Percentiles rank a stretch among this genome's conserved stretches.
Evolutionary conservation across 2,888 invertebrate genomes (phyloP).

Genomic region (Chrysolina oricalcia): DNA sequence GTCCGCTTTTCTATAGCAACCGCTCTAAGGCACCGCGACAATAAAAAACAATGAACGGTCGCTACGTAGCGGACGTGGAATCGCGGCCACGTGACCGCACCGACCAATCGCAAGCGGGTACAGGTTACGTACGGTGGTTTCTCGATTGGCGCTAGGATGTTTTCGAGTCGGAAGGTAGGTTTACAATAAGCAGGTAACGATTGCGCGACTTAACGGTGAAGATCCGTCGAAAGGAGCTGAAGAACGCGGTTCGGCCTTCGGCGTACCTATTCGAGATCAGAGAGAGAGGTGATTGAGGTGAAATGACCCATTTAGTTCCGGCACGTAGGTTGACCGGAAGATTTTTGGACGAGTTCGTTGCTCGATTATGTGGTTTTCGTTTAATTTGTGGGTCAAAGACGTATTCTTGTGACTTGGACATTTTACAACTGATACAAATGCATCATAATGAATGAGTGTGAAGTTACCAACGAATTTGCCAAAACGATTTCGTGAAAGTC

Average conservation of each 20-base stretch:
- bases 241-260: constrained; percentile 37
- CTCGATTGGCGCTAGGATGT: constrained; percentile 40
- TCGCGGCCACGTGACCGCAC: constrained; percentile 58
- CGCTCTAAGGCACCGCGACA: constrained; percentile 55
- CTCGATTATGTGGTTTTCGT: constrained; percentile 20
- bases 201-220: constrained; percentile 30
- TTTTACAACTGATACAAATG: background rate
- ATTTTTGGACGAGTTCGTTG: constrained; percentile 30
- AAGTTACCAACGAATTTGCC: no score
- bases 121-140: constrained; percentile 51
- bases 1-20: constrained; percentile 58
- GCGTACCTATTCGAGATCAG: constrained; percentile 25
- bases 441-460: background rate
- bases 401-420: background rate
- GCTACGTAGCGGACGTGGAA: constrained; percentile 56
- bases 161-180: constrained; percentile 39
- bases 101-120: constrained; percentile 55
- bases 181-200: constrained; percentile 41
- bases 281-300: constrained; percentile 29
- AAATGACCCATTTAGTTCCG: constrained; percentile 44
- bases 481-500: no score
- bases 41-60: constrained; percentile 60
- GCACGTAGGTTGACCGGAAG: constrained; percentile 38
- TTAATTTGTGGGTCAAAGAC: constrained; percentile 27
- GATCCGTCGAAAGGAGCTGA: constrained; percentile 18